Evolutionary conservation across 2,797 vertebrate species (phyloP), one percentile per base, ranked within the genome.

Genomic region (Rhyacichthys aspro): DNA sequence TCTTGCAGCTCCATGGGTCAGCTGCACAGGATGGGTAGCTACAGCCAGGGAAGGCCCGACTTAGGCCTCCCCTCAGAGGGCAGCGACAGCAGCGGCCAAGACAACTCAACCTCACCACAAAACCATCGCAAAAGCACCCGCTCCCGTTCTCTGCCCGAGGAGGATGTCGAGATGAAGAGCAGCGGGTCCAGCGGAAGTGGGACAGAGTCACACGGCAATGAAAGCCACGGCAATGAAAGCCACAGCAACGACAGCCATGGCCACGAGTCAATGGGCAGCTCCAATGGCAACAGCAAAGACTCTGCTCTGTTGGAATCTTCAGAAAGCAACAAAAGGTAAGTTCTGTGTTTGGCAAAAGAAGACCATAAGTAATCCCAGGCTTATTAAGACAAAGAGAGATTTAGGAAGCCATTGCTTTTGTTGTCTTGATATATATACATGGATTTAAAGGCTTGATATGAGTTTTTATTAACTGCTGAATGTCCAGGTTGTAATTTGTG

Each of bases 111-210:
- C 57, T 72, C 78, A 0, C 72, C 42, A 0, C 88, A 78, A 62
- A 83, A 67, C 32, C 82, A 76, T 45, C 75, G 86, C 32, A 92
- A 91, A 66, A 88, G 67, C 14, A 0, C 32, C 5, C 86, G 79
- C 57, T 87, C 84, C 16, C 87, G 72, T 43, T 79, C 78, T 0
- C 86, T 91, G 54, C 93, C 91, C 0, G 93, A 95, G 56, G 92
- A 91, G 18, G 94, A 97, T 1, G 78, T 95, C 60, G 95, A 96
- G 76, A 96, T 96, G 94, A 94, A 93, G 83, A 95, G 93, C 81
- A 93, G 92, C 1, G 90, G 93, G 32, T 95, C 93, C 12, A 95
- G 95, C 0, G 89, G 90, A 3, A 93, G 90, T 12, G 94, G 93
- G 0, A 94, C 92, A 0, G 94, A 94, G 59, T 93, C 90, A 0